These are phyloP conservation scores for Caenorhabditis sinica DNA, from an alignment of 2,888 invertebrate genomes.

Conservation along the genomic window DNA sequence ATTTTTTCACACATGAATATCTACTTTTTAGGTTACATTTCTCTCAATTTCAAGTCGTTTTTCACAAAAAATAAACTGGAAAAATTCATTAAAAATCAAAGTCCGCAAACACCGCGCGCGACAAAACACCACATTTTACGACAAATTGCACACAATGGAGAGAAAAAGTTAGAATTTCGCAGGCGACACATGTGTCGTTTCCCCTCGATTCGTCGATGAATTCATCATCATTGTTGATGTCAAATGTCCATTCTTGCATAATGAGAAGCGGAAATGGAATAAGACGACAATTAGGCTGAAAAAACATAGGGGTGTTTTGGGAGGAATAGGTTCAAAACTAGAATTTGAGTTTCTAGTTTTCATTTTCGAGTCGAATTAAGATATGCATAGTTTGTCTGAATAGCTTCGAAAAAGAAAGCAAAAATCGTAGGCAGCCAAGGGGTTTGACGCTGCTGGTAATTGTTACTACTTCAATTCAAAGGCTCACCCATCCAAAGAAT, in stretches of 20 bases:
- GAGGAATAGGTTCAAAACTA: no score
- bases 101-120: constrained; percentile 35
- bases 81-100: constrained; percentile 8
- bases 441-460: no score
- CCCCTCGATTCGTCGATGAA: constrained; percentile 33
- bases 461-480: background rate
- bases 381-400: no score
- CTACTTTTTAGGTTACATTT: background rate
- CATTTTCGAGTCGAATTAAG: no score
- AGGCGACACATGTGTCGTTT: constrained; percentile 15
- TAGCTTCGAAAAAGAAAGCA: no score
- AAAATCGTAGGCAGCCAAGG: no score
- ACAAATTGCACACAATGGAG: constrained; percentile 13
- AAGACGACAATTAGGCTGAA: constrained; percentile 57
- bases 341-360: no score
- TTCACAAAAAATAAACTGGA: background rate
- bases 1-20: no score
- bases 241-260: constrained; percentile 33
- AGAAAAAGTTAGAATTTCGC: background rate
- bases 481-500: constrained; percentile 55
- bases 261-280: constrained; percentile 52
- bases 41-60: background rate
- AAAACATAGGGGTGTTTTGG: background rate
- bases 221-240: constrained; percentile 48
- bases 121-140: constrained; percentile 12